Conservation (phyloP, 2,888 invertebrate genomes). For the Elegia similella region DNA sequence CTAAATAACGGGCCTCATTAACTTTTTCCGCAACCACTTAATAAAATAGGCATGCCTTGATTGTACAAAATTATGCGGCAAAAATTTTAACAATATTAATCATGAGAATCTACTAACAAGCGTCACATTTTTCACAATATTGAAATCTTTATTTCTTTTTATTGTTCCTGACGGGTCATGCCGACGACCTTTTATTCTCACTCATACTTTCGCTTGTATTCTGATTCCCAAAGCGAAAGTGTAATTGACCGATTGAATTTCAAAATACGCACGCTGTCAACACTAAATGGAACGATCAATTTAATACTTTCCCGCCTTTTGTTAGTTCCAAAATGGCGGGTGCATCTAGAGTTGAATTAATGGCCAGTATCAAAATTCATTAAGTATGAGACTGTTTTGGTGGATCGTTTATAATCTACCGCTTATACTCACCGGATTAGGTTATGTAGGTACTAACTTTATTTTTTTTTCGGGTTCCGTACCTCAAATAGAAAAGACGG, state of each 20-base stretch:
- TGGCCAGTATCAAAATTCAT: constrained; percentile 26
- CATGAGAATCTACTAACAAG: constrained; percentile 1
- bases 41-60: not conserved
- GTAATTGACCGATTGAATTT: constrained; percentile 35
- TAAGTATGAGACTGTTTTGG: not conserved
- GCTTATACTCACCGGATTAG: too few species aligned
- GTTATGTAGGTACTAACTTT: too few species aligned
- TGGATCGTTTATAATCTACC: not conserved
- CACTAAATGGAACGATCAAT: constrained; percentile 38
- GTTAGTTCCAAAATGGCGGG: constrained; percentile 24
- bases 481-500: too few species aligned
- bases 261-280: constrained; percentile 35
- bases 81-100: constrained; percentile 9
- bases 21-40: not conserved
- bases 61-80: not conserved
- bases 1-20: not conserved
- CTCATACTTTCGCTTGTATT: constrained; percentile 11
- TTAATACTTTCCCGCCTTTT: constrained; percentile 38
- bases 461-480: too few species aligned
- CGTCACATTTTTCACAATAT: constrained; percentile 1
- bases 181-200: constrained; percentile 8
- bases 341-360: constrained; percentile 24
- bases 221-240: constrained; percentile 27
- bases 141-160: constrained; percentile 4
- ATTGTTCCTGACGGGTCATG: constrained; percentile 8